Base-by-base conservation (phyloP, 2,113 vertebrate species). In the Trematomus loennbergii region DNA sequence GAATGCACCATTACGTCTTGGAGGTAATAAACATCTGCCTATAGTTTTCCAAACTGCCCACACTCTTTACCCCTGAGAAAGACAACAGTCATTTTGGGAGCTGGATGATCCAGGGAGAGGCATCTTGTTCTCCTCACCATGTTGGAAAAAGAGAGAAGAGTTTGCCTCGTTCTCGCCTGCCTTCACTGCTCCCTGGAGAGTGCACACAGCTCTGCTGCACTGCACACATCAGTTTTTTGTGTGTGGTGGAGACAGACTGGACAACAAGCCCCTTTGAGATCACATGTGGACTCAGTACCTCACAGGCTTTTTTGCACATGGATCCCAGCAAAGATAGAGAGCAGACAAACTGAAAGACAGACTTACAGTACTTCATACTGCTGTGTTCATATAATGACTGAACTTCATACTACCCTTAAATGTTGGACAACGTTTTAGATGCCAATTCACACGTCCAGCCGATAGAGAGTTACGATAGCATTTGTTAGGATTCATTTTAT, bases 281-380 rank as follows among this genome's bases (percentile, higher is more conserved):
- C 77, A 84, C 65, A 75, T 58, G 62, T 60, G 58, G 76, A 46
- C 55, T 84, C 17, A 20, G 67, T 58, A 61, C 33, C 72, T 54
- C 12, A 9, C 73, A 66, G 62, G 61, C 64, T 75, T 74, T 50
- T 61, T 65, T 68, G 46, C 33, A 62, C 45, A 55, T 13, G 75
- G 58, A 69, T 50, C 50, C 15, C 40, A 57, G 53, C 33, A 61
- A 13, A 57, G 65, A 76, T 36, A 78, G 33, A 29, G 29, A 29
- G 29, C 29, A 29, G 29, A 29, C 29, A 29, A 29, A 29, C 29
- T 29, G 29, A 29, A 29, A 29, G 49, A n/a, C 20, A 82, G 6
- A 53, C 3, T 33, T 36, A n/a, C n/a, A n/a, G n/a, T n/a, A 53
- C 3, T 20, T 36, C 11, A 63, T 54, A 22, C 12, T 58, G 61